Evolutionary conservation across 2,888 invertebrate species (phyloP), one percentile per base, ranked within the genome.

Genomic region (Amiota mariae): DNA sequence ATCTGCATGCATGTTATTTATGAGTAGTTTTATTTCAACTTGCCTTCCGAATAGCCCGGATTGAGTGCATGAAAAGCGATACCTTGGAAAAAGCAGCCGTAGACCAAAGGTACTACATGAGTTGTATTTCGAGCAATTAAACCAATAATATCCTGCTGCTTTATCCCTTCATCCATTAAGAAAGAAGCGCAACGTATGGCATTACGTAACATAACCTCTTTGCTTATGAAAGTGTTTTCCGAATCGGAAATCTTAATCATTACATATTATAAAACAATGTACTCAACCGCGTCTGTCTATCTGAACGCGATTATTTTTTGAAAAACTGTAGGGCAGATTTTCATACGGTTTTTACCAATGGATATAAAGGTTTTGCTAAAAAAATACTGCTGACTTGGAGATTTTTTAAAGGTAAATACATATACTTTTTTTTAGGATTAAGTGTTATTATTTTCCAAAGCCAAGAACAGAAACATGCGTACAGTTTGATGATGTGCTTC

Each of bases 21-120:
- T n/a, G n/a, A n/a, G n/a, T n/a, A 59, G 24, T 15, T 1, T 2
- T 59, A 4, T 36, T 13, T 36, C 4, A 36, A 4, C 8, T 63
- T 63, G 46, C 63, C 36, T 11, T 20, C 46, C 11, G 13, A 18
- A 59, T 59, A 12, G 12, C 3, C 18, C 20, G 59, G 59, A 70
- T 85, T 86, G 46, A 87, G 76, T 18, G 85, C 82, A 68, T 86
- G 86, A 48, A 84, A 81, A n/a, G 84, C 78, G 0, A 84, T 82
- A 11, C 82, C 83, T 74, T 85, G 85, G 70, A 87, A 85, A 15
- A 86, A 76, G 8, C 85, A 85, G 8, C 87, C 88, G 64, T 86
- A 81, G 13, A 77, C 81, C 36, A 87, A 49, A 0, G 85, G 79
- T 1, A 82, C 81, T 51, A 87, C 24, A 73, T 85, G 80, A 0